Evolutionary conservation across 2,797 vertebrate species (phyloP).

Genomic region (Scleropages formosus): DNA sequence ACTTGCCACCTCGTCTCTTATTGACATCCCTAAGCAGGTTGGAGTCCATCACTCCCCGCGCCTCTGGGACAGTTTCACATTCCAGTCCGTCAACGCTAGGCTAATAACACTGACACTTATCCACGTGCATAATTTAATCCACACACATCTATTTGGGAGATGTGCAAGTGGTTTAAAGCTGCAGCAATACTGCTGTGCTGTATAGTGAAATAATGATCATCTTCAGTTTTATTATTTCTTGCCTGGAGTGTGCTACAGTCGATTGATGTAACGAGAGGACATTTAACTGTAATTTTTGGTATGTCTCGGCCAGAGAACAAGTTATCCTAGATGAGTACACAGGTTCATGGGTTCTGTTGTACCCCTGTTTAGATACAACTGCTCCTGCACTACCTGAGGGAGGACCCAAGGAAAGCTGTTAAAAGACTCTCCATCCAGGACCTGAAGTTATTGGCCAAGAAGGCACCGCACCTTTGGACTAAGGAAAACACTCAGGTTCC

Average conservation of each 20-base stretch:
- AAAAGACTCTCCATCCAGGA: slow-evolving; percentile 90
- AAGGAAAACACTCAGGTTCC: slow-evolving; percentile 90
- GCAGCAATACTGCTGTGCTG: neutral
- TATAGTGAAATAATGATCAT: neutral
- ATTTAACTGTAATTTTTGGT: neutral
- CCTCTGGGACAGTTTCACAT: too few relatives aligned
- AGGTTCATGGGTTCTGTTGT: too few relatives aligned
- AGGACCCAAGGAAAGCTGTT: slow-evolving; percentile 89
- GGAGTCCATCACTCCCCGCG: neutral
- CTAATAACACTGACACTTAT: too few relatives aligned
- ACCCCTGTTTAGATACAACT: slow-evolving; percentile 78
- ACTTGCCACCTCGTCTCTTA: slow-evolving; percentile 89
- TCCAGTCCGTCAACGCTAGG: too few relatives aligned
- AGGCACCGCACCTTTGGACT: slow-evolving; percentile 94
- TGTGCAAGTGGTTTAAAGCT: too few relatives aligned
- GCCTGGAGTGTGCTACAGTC: neutral
- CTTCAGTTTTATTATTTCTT: neutral
- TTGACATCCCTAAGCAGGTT: slow-evolving; percentile 97
- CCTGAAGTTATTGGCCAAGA: slow-evolving; percentile 88
- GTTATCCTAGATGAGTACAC: neutral
- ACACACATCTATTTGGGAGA: too few relatives aligned
- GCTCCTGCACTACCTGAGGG: slow-evolving; percentile 89
- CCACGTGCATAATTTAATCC: too few relatives aligned
- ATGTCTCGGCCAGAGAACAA: neutral
- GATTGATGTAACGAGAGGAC: neutral